A percentile compares a stretch with the other conserved stretches of the same genome.
phyloP scores from a whole-genome alignment of 2,888 invertebrate genomes.

The Metacarcinus magister region DNA sequence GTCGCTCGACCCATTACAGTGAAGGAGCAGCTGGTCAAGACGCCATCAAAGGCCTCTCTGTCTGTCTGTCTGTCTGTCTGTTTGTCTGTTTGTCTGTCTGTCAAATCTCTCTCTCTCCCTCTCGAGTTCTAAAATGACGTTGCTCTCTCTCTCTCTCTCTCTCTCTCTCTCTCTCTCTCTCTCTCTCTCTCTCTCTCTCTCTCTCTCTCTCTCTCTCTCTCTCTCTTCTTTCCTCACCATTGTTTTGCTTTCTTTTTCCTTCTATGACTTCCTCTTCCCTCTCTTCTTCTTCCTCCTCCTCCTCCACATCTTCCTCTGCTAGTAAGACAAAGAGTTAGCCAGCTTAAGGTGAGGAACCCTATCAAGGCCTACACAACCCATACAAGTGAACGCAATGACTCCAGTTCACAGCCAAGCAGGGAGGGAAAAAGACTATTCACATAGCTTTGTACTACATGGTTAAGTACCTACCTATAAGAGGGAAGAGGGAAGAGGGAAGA shows the following conservation, averaged over 20 bases:
- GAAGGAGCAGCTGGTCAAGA: constrained; percentile 31
- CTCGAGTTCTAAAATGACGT: constrained; percentile 64
- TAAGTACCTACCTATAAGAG: not conserved
- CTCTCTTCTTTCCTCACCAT: not conserved
- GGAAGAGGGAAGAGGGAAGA: no score
- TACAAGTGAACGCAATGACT: not conserved
- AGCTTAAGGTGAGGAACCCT: not conserved
- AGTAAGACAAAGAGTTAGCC: not conserved
- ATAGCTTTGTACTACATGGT: not conserved
- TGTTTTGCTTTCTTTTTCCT: not conserved
- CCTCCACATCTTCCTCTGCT: not conserved
- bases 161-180: constrained; percentile 83
- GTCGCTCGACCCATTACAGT: constrained; percentile 21
- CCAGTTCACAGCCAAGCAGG: not conserved
- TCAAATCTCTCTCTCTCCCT: constrained; percentile 64
- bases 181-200: constrained; percentile 84
- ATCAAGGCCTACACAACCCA: not conserved
- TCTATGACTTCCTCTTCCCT: not conserved
- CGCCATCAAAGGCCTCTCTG: constrained; percentile 42
- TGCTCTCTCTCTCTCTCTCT: constrained; percentile 75
- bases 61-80: not conserved
- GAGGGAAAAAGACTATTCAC: not conserved
- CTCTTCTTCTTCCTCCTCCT: not conserved
- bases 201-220: constrained; percentile 80
- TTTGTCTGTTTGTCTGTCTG: constrained; percentile 41